phyloP scores from a whole-genome alignment of 2,797 vertebrate species.

The Centroberyx gerrardi region DNA sequence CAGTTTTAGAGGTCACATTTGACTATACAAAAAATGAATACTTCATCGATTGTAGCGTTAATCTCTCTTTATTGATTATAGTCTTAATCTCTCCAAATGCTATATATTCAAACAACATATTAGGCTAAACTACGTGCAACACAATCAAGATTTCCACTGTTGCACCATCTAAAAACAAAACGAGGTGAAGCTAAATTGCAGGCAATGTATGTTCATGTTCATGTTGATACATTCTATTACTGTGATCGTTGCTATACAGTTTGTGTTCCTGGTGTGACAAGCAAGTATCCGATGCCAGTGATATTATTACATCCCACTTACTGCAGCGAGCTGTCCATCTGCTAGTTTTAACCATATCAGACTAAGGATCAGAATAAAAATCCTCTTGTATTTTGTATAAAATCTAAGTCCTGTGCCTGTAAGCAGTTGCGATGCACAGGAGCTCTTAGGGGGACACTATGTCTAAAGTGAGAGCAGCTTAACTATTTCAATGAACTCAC shows the following conservation, averaged over 20 bases:
- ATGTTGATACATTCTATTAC: too few species aligned
- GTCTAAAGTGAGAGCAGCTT: slow-evolving; percentile 14
- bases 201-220: too few species aligned
- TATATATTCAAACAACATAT: too few species aligned
- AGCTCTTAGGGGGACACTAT: not conserved
- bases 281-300: not conserved
- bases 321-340: not conserved
- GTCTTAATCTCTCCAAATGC: not conserved
- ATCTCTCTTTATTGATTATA: not conserved
- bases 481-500: slow-evolving; percentile 32
- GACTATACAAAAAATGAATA: not conserved
- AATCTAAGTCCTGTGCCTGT: slow-evolving; percentile 5
- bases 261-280: slow-evolving; percentile 7
- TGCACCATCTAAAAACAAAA: too few species aligned
- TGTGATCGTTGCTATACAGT: too few species aligned
- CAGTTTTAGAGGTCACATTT: not conserved
- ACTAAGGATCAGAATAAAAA: not conserved
- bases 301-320: slow-evolving; percentile 4
- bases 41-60: not conserved
- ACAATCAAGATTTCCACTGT: too few species aligned
- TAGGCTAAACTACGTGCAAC: too few species aligned
- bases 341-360: not conserved
- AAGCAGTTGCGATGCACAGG: slow-evolving; percentile 27
- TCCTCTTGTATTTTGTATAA: not conserved
- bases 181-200: too few species aligned